These are phyloP conservation scores for Andrena dorsata DNA, from an alignment of 2,888 invertebrate genomes.

Conservation along the genomic window DNA sequence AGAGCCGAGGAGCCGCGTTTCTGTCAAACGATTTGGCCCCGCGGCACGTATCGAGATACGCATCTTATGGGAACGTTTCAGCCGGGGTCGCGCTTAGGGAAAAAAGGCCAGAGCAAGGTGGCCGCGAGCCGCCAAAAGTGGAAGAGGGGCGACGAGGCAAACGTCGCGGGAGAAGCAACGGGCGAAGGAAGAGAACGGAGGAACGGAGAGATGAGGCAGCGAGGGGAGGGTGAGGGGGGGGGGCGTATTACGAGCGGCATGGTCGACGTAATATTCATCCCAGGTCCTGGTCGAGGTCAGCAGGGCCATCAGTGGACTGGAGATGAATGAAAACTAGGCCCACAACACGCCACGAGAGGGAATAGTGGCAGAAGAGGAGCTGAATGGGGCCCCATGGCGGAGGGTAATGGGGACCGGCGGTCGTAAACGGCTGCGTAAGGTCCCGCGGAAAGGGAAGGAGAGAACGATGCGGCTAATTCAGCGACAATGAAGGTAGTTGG, in stretches of 20 bases:
- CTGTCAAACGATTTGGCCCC: constrained; percentile 77
- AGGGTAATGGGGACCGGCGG: constrained; percentile 67
- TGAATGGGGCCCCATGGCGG: constrained; percentile 75
- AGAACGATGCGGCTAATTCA: constrained; percentile 65
- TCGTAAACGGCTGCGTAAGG: constrained; percentile 67
- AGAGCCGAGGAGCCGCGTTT: constrained; percentile 40
- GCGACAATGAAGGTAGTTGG: constrained; percentile 64
- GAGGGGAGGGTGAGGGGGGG: constrained; percentile 17
- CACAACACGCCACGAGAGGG: constrained; percentile 58
- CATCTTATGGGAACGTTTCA: constrained; percentile 79
- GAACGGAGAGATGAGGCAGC: constrained; percentile 13
- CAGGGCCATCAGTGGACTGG: constrained; percentile 79
- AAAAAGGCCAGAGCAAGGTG: constrained; percentile 49
- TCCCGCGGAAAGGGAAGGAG: constrained; percentile 27
- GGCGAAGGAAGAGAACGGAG: constrained; percentile 20
- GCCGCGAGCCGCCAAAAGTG: constrained; percentile 19
- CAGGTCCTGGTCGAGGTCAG: constrained; percentile 80
- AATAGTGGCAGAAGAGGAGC: constrained; percentile 73
- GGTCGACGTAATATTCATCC: constrained; percentile 81
- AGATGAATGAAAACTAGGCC: constrained; percentile 82
- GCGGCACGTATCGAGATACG: constrained; percentile 79
- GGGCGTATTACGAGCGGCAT: constrained; percentile 70
- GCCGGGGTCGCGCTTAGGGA: constrained; percentile 61
- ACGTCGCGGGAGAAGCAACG: constrained; percentile 12
- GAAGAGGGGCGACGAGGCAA: constrained; percentile 40